These are phyloP conservation scores for Montipora capricornis DNA, from an alignment of 64 coral and sea anemone species.

Conservation along the genomic window DNA sequence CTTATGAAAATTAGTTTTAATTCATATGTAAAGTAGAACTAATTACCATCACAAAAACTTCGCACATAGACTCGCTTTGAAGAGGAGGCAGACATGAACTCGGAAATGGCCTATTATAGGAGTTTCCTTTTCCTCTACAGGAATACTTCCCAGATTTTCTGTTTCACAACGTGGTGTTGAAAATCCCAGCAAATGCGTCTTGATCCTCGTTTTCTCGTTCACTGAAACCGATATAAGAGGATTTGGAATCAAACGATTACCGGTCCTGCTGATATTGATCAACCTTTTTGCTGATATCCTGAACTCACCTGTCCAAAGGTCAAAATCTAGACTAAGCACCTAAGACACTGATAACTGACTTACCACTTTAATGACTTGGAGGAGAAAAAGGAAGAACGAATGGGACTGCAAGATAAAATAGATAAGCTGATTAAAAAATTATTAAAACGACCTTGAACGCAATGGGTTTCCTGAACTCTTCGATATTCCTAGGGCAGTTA, in stretches of 20 bases:
- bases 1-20: too few species aligned
- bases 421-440: not conserved
- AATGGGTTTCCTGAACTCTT: too few species aligned
- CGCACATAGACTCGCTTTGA: too few species aligned
- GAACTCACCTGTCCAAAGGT: not conserved
- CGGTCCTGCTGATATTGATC: too few species aligned
- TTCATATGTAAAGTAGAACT: too few species aligned
- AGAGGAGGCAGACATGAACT: too few species aligned
- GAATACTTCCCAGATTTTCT: not conserved
- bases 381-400: conserved; percentile 30
- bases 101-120: not conserved
- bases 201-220: conserved; percentile 30
- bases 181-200: conserved; percentile 47
- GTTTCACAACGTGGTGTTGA: conserved; percentile 5
- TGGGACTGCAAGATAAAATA: conserved; percentile 15
- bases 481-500: too few species aligned
- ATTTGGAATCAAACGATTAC: too few species aligned
- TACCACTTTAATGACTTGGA: conserved; percentile 26
- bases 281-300: not conserved
- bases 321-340: not conserved
- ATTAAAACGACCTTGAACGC: too few species aligned
- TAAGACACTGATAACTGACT: not conserved
- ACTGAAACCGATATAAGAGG: not conserved
- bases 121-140: not conserved
- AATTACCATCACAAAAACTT: too few species aligned